These are phyloP conservation scores for Petrocephalus sullivani DNA, from an alignment of 2,797 vertebrate genomes.

Conservation along the genomic window DNA sequence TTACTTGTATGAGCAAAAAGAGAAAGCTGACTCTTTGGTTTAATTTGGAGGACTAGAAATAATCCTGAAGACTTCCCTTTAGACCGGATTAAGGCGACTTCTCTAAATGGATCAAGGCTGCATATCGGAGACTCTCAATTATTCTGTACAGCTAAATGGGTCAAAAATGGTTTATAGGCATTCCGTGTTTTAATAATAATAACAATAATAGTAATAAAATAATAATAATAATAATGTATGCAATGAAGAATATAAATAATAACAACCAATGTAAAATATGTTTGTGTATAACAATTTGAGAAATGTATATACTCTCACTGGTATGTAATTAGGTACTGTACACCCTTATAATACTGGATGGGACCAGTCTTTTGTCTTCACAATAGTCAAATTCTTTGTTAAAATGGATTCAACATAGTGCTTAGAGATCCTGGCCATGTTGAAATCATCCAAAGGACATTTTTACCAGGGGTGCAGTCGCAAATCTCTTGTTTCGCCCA, in stretches of 20 bases:
- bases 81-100: constrained; percentile 62
- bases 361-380: neutral
- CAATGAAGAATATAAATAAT: neutral
- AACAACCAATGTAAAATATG: neutral
- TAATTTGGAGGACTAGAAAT: constrained; percentile 74
- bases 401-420: neutral
- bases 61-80: constrained; percentile 66
- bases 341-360: neutral
- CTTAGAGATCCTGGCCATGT: neutral
- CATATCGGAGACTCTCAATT: constrained; percentile 62
- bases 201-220: neutral
- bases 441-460: neutral
- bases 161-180: constrained; percentile 43
- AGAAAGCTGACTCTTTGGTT: constrained; percentile 70
- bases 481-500: no score
- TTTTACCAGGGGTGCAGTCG: neutral
- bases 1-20: constrained; percentile 67
- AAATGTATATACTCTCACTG: neutral
- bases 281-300: neutral
- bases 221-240: neutral
- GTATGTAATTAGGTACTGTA: neutral
- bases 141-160: constrained; percentile 55
- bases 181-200: constrained; percentile 43
- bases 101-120: constrained; percentile 71
- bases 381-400: neutral